These are phyloP conservation scores for Notamacropus eugenii DNA, from an alignment of 2,797 vertebrate genomes.

Conservation along the genomic window DNA sequence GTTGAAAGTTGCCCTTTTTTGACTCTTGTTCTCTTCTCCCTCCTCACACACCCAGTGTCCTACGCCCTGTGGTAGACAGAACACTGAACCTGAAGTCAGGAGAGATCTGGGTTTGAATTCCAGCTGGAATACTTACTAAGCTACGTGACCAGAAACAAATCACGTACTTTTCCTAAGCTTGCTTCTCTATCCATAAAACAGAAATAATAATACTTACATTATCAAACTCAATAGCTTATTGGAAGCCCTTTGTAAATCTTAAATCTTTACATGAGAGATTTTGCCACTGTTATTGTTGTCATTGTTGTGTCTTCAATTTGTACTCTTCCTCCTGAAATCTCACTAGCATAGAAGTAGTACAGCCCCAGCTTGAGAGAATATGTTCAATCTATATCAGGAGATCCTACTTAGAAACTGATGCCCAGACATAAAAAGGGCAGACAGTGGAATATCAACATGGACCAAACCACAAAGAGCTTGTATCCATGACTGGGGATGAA, in stretches of 20 bases:
- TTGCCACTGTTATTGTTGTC: not conserved
- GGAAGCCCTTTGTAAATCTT: not conserved
- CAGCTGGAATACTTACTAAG: not conserved
- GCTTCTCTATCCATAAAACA: not conserved
- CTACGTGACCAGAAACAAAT: not conserved
- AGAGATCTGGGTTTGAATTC: not conserved
- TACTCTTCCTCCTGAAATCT: not conserved
- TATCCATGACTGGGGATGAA: not conserved
- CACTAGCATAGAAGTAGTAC: not conserved
- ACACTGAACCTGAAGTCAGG: not conserved
- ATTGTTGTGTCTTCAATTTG: not conserved
- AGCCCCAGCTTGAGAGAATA: not conserved
- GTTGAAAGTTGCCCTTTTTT: not conserved
- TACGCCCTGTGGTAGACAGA: not conserved
- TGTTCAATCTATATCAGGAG: not conserved
- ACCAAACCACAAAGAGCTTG: not conserved
- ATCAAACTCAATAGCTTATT: not conserved
- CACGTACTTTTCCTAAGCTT: not conserved
- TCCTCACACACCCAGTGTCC: not conserved
- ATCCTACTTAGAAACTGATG: not conserved
- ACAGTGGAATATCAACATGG: not conserved
- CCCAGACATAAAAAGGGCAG: constrained; percentile 2
- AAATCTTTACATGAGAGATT: not conserved
- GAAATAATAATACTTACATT: not conserved
- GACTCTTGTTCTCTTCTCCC: not conserved